Conservation (phyloP, 2,888 invertebrate genomes). For the Machimus rusticus region DNA sequence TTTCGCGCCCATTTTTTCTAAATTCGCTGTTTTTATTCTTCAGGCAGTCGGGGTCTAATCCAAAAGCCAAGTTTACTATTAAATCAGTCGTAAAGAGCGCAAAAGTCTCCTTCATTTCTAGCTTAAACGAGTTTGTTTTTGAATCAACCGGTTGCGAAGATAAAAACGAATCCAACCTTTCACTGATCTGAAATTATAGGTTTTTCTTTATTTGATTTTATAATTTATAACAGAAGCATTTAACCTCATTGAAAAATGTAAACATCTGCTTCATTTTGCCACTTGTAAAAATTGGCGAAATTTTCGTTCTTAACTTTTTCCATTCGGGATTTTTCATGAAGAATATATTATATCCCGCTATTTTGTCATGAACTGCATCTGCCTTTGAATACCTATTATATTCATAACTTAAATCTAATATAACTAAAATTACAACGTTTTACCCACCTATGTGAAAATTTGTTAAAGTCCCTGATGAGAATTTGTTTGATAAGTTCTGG, state of each 20-base stretch:
- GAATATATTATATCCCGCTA: conserved; percentile 64
- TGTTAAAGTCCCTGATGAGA: conserved; percentile 63
- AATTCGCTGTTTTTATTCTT: conserved; percentile 62
- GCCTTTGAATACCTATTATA: conserved; percentile 55
- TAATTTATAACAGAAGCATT: no score
- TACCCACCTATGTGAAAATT: conserved; percentile 59
- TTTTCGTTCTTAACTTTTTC: conserved; percentile 62
- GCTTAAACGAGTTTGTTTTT: conserved; percentile 25
- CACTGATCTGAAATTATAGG: conserved; percentile 52
- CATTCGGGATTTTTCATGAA: conserved; percentile 63
- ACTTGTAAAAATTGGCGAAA: conserved; percentile 63
- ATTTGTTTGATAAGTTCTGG: conserved; percentile 63
- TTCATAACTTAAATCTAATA: no score
- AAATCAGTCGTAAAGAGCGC: conserved; percentile 62
- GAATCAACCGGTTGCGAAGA: conserved; percentile 52
- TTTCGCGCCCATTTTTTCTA: conserved; percentile 59
- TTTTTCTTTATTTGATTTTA: neutral
- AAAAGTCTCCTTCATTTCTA: conserved; percentile 50
- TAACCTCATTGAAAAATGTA: conserved; percentile 40
- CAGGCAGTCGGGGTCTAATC: conserved; percentile 63
- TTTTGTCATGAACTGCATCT: conserved; percentile 57
- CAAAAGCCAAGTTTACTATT: conserved; percentile 64
- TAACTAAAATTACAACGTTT: neutral
- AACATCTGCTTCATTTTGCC: conserved; percentile 54
- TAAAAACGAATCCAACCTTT: conserved; percentile 55